Base-by-base conservation (phyloP, 2,113 vertebrate genomes). In the Megaptera novaeangliae region DNA sequence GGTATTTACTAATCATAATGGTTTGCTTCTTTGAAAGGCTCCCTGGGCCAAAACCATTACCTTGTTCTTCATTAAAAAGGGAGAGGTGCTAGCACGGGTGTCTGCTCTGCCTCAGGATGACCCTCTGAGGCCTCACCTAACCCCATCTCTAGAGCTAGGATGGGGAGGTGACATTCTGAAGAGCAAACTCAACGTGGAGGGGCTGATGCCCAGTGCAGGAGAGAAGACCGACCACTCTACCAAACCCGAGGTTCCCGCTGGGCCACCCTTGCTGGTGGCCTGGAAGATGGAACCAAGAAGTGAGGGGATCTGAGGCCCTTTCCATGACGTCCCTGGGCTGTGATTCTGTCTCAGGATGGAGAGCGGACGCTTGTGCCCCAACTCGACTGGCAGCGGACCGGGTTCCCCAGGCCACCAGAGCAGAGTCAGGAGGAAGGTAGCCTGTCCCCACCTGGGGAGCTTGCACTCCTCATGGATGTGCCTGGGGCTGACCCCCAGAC, bases 301-400 rank as follows among this genome's bases (percentile, higher is more conserved):
- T 0, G 18, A 39, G 52, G 29, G 25, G 17, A 6, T 1, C 23
- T 0, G 1, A 21, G 8, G 6, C 8, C 39, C 8, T n/a, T 34
- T 25, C 77, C 18, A 0, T 5, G n/a, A 25, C 0, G 0, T 27
- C 41, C n/a, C 31, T 11, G 55, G 5, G 0, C 6, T 5, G 13
- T 5, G 72, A 20, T 13, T 41, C 31, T 1, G 15, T 88, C 25
- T 46, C 27, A 0, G 0, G 0, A 6, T 3, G n/a, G 31, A 41
- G 49, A n/a, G 46, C 39, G 13, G 15, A 5, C 0, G 0, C 25
- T 36, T 3, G 13, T 23, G 44, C 31, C 66, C 17, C 8, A 8
- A 21, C 11, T 31, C 86, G 31, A 8, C 11, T 29, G 25, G 49
- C 8, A 23, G 72, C 0, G 1, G 20, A 36, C 46, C 25, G 82